A percentile compares a stretch with the other conserved stretches of the same genome.
Evolutionary conservation across 2,113 vertebrate genomes (phyloP).

Genomic region (Proterorhinus semilunaris): DNA sequence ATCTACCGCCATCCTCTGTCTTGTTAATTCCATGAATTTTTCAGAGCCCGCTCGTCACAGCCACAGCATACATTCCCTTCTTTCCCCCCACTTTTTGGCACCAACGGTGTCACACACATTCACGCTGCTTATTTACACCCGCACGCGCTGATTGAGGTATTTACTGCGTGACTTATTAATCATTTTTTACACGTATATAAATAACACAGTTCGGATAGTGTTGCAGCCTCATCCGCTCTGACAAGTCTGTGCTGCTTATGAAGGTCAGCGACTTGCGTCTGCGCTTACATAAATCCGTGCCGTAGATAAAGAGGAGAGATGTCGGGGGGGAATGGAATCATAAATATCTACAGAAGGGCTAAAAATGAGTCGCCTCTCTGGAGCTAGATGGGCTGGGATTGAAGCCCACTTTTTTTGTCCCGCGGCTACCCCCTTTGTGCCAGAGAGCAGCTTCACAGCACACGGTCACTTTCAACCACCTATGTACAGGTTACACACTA

Average conservation of each 20-base stretch:
- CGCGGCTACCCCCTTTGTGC: conserved; percentile 9
- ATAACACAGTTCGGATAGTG: not conserved
- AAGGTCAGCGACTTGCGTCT: conserved; percentile 2
- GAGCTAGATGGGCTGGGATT: conserved; percentile 6
- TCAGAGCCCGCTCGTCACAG: conserved; percentile 64
- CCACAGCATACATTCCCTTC: conserved; percentile 46
- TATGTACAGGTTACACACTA: conserved; percentile 9
- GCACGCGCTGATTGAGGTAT: conserved; percentile 41
- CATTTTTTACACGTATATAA: conserved; percentile 14
- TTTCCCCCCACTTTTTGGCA: conserved; percentile 35
- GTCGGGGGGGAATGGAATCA: not conserved
- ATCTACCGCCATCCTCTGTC: conserved; percentile 68
- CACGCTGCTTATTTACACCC: conserved; percentile 30
- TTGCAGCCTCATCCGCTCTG: conserved; percentile 7
- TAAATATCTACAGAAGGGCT: not conserved
- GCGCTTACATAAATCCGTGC: conserved; percentile 2
- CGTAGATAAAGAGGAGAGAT: not conserved
- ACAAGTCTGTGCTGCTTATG: not conserved
- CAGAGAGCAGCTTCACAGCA: conserved; percentile 19
- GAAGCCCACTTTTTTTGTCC: conserved; percentile 6
- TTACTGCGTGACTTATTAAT: conserved; percentile 48
- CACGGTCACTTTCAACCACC: conserved; percentile 31
- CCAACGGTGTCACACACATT: conserved; percentile 21
- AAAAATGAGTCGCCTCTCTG: not conserved
- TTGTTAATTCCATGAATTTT: conserved; percentile 74